Evolutionary conservation across 92 coral and sea anemone species (phyloP).

Genomic region (Palythoa grandiflora): DNA sequence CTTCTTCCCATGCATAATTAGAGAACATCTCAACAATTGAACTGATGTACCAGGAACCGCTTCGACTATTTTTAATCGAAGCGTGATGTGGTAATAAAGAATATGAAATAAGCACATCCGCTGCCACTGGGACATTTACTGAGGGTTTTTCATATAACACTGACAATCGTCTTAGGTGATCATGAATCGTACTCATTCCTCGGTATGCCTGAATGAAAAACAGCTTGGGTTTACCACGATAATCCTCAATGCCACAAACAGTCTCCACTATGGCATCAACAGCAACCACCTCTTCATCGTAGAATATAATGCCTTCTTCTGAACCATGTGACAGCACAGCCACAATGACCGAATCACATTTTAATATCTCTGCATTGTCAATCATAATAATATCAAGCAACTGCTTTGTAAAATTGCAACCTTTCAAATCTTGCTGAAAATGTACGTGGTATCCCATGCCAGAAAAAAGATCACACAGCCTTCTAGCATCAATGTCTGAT

Average conservation of each 20-base stretch:
- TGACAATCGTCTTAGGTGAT: too few relatives aligned
- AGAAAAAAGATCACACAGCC: constrained; percentile 22
- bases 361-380: too few relatives aligned
- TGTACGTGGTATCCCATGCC: constrained; percentile 49
- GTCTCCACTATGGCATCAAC: constrained; percentile 10
- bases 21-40: constrained; percentile 65
- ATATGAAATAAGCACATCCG: constrained; percentile 57
- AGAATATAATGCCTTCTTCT: too few relatives aligned
- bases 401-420: not conserved
- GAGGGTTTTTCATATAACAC: too few relatives aligned
- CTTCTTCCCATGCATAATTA: constrained; percentile 67
- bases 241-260: constrained; percentile 15
- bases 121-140: constrained; percentile 14
- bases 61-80: not conserved
- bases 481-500: constrained; percentile 38
- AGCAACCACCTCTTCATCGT: too few relatives aligned
- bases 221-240: constrained; percentile 61
- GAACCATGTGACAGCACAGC: too few relatives aligned
- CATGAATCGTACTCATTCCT: not conserved
- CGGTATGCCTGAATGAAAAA: constrained; percentile 62
- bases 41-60: constrained; percentile 47
- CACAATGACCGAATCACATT: constrained; percentile 56
- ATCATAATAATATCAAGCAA: not conserved
- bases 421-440: not conserved
- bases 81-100: constrained; percentile 48